A percentile compares a stretch with the other conserved stretches of the same genome.
Evolutionary conservation across 2,113 vertebrate genomes (phyloP).

Genomic region (Melozone crissalis): DNA sequence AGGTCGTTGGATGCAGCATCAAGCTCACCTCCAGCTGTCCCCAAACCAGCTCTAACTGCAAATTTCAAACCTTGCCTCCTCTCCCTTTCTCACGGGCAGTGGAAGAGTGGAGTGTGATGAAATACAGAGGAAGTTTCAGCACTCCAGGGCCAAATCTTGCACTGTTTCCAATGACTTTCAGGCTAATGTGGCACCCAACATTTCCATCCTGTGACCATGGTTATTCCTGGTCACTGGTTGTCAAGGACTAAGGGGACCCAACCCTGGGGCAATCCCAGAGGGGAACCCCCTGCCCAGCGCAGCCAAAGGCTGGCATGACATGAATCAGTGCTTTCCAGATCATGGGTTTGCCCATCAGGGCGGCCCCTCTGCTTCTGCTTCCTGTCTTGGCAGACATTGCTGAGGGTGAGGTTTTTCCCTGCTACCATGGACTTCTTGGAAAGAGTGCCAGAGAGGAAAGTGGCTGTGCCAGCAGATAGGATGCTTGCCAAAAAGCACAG

Average conservation of each 20-base stretch:
- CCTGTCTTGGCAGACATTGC: background rate
- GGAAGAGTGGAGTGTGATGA: background rate
- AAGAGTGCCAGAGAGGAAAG: background rate
- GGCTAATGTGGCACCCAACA: fast-evolving
- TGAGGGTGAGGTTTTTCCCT: background rate
- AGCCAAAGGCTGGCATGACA: background rate
- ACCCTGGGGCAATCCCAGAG: background rate
- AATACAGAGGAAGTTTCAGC: background rate
- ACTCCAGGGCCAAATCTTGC: background rate
- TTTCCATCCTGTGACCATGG: background rate
- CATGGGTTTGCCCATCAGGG: background rate
- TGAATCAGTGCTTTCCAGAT: background rate
- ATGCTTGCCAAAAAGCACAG: background rate
- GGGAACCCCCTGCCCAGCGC: background rate
- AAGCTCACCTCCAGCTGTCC: background rate
- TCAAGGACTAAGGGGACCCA: background rate
- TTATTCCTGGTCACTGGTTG: background rate
- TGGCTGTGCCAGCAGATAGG: background rate
- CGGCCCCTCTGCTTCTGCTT: background rate
- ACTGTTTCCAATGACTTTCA: background rate
- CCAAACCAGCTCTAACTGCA: background rate
- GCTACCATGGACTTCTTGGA: background rate
- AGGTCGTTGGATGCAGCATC: background rate
- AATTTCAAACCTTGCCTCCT: background rate
- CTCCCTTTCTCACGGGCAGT: background rate